Evolutionary conservation across 2,113 vertebrate genomes (phyloP).

Genomic region (Paradoxurus hermaphroditus): DNA sequence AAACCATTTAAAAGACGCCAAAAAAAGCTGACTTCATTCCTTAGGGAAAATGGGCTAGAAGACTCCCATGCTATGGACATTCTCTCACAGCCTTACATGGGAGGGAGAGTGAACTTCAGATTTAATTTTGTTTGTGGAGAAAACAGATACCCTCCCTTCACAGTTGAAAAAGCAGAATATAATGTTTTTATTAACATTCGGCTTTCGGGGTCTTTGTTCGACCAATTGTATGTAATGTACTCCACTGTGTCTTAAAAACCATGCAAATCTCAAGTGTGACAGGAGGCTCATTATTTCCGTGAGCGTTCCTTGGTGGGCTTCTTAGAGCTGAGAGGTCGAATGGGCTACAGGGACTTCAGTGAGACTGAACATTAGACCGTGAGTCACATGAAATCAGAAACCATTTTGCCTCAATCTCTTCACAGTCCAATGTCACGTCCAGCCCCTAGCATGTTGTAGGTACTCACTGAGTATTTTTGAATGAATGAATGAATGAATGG

Average conservation of each 20-base stretch:
- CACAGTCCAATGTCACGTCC: neutral
- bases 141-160: neutral
- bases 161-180: neutral
- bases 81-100: neutral
- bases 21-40: neutral
- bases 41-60: neutral
- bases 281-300: neutral
- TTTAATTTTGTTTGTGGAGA: slow-evolving; percentile 21
- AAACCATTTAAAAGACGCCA: neutral
- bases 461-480: neutral
- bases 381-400: neutral
- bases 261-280: neutral
- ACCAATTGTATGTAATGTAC: neutral
- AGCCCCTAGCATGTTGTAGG: neutral
- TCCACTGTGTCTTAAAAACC: neutral
- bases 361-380: neutral
- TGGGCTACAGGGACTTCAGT: neutral
- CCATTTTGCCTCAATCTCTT: neutral
- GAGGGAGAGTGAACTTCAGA: neutral
- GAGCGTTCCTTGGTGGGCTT: neutral
- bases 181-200: neutral
- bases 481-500: neutral
- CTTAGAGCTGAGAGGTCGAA: neutral
- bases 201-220: neutral
- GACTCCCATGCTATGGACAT: neutral